A percentile compares a stretch with the other conserved stretches of the same genome.
These are phyloP conservation scores for Mnemiopsis leidyi DNA, from an alignment of 37 sponge, comb jelly and placozoan species.

Conservation along the genomic window DNA sequence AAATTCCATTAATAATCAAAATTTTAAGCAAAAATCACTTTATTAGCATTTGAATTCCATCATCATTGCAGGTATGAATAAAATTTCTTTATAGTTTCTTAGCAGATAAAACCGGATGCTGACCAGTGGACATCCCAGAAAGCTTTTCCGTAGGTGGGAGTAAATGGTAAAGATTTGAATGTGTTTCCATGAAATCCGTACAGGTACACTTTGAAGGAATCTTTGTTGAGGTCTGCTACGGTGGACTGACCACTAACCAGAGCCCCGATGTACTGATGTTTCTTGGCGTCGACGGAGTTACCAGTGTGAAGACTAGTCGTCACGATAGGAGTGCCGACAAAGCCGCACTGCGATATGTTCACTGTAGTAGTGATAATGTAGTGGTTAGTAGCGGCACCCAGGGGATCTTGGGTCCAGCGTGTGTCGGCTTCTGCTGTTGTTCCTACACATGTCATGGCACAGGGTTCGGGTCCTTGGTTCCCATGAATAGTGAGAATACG, in stretches of 20 bases:
- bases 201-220: neutral
- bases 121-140: neutral
- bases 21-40: too few species aligned
- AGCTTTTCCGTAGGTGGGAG: neutral
- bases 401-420: too few species aligned
- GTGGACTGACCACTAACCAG: neutral
- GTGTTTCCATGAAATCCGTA: neutral
- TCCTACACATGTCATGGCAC: too few species aligned
- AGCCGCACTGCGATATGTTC: neutral
- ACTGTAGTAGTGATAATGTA: too few species aligned
- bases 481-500: too few species aligned
- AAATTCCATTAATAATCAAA: too few species aligned
- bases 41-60: too few species aligned
- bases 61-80: too few species aligned
- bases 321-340: neutral
- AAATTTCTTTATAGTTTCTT: too few species aligned
- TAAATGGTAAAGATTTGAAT: neutral
- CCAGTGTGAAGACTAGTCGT: neutral
- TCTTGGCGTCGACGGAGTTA: neutral
- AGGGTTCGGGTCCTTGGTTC: too few species aligned
- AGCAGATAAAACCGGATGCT: neutral
- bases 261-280: neutral
- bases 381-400: too few species aligned
- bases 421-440: too few species aligned
- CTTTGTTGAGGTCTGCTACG: neutral